Evolutionary conservation across 92 coral and sea anemone genomes (phyloP).

Genomic region (Pocillopora meandrina): DNA sequence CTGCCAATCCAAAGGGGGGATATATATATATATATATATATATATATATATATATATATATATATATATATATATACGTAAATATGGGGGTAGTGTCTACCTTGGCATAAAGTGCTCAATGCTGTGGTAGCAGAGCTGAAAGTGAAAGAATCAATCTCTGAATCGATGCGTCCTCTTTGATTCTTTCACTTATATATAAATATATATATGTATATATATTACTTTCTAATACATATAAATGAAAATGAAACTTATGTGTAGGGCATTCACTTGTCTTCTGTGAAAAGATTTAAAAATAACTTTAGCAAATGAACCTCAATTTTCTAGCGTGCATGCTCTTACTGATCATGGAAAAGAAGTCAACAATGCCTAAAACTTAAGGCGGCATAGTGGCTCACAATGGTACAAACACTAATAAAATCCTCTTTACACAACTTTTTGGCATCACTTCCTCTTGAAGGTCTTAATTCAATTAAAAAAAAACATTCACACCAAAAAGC

Average conservation of each 20-base stretch:
- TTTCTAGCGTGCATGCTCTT: background rate
- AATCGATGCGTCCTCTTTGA: no score
- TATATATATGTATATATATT: no score
- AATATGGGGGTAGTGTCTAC: no score
- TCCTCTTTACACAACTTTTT: background rate
- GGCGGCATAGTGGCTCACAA: background rate
- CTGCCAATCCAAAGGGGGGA: conserved; percentile 1
- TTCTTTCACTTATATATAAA: no score
- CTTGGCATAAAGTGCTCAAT: no score
- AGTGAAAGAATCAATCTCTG: no score
- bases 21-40: no score
- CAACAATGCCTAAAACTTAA: background rate
- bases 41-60: no score
- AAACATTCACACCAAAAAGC: no score
- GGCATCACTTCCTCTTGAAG: background rate
- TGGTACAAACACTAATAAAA: background rate
- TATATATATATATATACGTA: no score
- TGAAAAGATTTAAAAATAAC: background rate
- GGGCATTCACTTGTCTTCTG: background rate
- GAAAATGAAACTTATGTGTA: background rate
- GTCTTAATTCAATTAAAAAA: no score
- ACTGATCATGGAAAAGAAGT: background rate
- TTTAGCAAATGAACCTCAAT: background rate
- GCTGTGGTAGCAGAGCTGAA: no score
- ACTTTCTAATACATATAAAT: background rate